Base-by-base conservation (phyloP, 2,797 vertebrate species). In the Emys orbicularis region DNA sequence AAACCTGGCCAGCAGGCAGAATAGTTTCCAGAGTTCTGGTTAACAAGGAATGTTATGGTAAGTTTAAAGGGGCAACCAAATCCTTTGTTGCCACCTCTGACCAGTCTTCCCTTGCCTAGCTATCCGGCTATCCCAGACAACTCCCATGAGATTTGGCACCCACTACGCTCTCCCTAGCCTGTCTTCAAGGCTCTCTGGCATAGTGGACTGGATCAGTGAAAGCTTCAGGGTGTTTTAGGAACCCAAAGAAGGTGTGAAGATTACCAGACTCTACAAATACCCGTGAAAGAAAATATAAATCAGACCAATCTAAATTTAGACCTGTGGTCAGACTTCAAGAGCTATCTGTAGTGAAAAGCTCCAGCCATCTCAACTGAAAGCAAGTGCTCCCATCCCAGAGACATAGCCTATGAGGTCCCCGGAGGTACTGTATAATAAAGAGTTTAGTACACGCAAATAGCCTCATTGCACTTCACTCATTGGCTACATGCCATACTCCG, bases 31-130 rank as follows among this genome's bases (percentile, higher is more conserved):
- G 95, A 96, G 84, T 90, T 92, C 95, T 91, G 83, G 92, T 90
- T 96, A 95, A 86, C 89, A 87, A 97, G 98, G 98, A 98, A 98
- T 97, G 98, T 97, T n/a, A n/a, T n/a, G n/a, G n/a, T n/a, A n/a
- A n/a, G n/a, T n/a, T n/a, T 83, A 65, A 95, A 88, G 31, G 81
- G 87, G 90, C 68, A 86, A 49, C 13, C 82, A 19, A 29, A 25
- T 94, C 86, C 53, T n/a, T n/a, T 76, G 65, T 21, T 84, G 44
- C 74, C 27, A 9, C 29, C 56, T 57, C 56, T 49, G 85, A 93
- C 93, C 81, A 79, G 95, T 54, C 93, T 94, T 88, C 82, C 89
- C 72, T 72, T 83, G 85, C 49, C 37, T 34, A 0, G 1, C 12
- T 27, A 12, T 89, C 80, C 91, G 10, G 68, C 37, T 74, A 27